phyloP scores from a whole-genome alignment of 1,140 invertebrate genomes.

The Bombus vancouverensis region DNA sequence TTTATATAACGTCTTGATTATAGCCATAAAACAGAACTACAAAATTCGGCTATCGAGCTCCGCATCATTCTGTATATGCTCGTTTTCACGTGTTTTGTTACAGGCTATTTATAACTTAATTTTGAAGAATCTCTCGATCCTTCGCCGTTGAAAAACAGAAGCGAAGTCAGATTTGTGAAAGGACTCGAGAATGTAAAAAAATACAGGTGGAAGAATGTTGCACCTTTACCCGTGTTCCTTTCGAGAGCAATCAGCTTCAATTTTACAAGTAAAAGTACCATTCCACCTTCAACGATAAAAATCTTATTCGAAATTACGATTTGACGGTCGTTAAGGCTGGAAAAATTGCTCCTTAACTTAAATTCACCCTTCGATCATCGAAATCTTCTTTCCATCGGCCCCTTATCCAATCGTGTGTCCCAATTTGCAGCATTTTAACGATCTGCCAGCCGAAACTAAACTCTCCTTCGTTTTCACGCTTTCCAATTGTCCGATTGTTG shows the following conservation, averaged over 20 bases:
- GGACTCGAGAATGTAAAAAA: slow-evolving; percentile 17
- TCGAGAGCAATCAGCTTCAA: not conserved
- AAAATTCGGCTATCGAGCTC: no score
- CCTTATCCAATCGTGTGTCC: not conserved
- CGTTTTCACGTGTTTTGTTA: not conserved
- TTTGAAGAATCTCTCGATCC: not conserved
- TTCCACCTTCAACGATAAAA: not conserved
- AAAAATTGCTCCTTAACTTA: not conserved
- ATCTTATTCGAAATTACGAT: not conserved
- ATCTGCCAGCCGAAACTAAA: not conserved
- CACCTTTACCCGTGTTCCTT: not conserved
- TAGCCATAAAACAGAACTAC: no score
- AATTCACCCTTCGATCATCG: not conserved
- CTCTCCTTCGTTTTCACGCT: not conserved
- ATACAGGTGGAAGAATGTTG: not conserved
- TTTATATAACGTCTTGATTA: no score
- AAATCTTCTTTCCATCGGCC: not conserved
- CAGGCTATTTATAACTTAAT: not conserved
- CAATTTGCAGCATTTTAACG: slow-evolving; percentile 15
- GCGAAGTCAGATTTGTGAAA: not conserved
- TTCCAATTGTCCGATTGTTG: not conserved
- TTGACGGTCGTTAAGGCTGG: not conserved
- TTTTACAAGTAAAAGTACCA: not conserved
- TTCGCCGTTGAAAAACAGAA: not conserved
- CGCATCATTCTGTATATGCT: not conserved